phyloP scores from a whole-genome alignment of 2,797 vertebrate genomes.

The Sphenodon punctatus region DNA sequence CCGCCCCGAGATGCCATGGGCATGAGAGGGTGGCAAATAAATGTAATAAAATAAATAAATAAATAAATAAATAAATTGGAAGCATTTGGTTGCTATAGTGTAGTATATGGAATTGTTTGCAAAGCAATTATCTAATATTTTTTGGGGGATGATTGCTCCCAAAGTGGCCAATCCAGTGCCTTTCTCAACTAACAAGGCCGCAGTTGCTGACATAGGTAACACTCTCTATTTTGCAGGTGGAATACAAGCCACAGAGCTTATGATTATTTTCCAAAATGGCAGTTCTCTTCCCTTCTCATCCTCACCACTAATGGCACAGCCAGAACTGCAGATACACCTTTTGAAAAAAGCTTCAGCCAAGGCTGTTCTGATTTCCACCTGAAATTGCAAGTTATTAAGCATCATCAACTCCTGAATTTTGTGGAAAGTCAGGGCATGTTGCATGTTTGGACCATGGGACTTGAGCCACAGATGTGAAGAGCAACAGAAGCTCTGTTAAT shows the following conservation, averaged over 20 bases:
- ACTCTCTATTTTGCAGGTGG: background rate
- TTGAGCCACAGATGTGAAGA: background rate
- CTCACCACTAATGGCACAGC: background rate
- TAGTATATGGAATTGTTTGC: background rate
- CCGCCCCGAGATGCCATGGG: too few species aligned
- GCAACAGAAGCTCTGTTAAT: background rate
- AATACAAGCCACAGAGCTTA: background rate
- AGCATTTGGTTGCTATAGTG: too few species aligned
- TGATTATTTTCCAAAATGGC: background rate
- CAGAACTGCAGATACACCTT: background rate
- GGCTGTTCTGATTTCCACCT: background rate
- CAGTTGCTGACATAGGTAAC: background rate
- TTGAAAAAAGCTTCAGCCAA: background rate
- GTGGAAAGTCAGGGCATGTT: background rate
- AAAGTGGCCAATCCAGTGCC: background rate
- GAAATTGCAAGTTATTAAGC: background rate
- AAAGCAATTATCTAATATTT: background rate
- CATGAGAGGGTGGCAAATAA: too few species aligned
- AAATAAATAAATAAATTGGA: too few species aligned
- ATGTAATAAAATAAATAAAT: too few species aligned
- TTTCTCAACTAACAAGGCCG: background rate
- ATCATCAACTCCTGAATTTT: background rate
- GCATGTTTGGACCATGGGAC: background rate
- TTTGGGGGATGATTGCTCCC: background rate
- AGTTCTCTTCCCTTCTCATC: background rate